These are phyloP conservation scores for Ranitomeya imitator DNA, from an alignment of 2,113 vertebrate genomes.

Conservation along the genomic window DNA sequence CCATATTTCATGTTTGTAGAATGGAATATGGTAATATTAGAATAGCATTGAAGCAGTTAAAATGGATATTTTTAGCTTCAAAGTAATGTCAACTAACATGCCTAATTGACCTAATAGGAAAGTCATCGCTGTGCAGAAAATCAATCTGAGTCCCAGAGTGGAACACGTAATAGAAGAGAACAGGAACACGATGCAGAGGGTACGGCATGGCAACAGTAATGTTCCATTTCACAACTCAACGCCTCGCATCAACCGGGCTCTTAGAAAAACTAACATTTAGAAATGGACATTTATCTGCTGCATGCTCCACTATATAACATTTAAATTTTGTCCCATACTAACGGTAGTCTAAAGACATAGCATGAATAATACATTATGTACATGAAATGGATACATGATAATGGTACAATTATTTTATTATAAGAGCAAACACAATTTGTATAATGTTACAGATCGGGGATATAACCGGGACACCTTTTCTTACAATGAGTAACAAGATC, in stretches of 20 bases:
- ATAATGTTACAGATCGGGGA: too few relatives aligned
- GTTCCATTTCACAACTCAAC: background rate
- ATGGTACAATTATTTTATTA: too few relatives aligned
- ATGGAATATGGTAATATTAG: background rate
- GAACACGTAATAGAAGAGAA: background rate
- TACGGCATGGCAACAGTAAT: background rate
- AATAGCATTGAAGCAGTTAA: background rate
- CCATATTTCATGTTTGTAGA: background rate
- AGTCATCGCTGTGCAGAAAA: conserved; percentile 7
- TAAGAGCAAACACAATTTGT: too few relatives aligned
- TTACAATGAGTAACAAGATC: too few relatives aligned
- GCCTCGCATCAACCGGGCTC: background rate
- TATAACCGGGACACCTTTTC: too few relatives aligned
- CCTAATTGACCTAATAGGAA: conserved; percentile 14
- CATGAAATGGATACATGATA: too few relatives aligned
- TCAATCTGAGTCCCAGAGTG: background rate
- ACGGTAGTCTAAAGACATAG: background rate
- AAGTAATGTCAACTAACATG: background rate
- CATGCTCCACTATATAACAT: background rate
- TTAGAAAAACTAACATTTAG: background rate
- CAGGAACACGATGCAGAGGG: background rate
- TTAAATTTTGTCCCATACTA: background rate
- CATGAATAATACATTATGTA: background rate
- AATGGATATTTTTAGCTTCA: background rate
- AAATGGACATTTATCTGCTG: background rate